Base-by-base conservation (phyloP, 1,140 invertebrate species). In the Leptinotarsa defecta region DNA sequence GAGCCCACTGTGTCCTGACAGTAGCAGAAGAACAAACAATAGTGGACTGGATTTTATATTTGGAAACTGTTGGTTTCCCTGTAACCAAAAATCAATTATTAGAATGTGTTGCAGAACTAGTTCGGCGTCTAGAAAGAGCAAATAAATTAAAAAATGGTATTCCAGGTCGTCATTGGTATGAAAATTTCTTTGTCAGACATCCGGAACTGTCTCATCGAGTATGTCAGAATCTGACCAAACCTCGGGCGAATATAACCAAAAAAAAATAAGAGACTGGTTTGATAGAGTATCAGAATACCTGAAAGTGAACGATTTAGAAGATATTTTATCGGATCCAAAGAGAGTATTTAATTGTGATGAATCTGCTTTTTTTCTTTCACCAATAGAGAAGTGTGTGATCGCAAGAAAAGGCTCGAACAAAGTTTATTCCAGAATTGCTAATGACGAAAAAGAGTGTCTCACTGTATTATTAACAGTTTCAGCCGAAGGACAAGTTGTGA, bases 351-450 rank as follows among this genome's bases (percentile, higher is more conserved):
- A 64, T 65, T 64, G 72, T 63, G 27, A 48, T 27, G 4, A 27
- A 27, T 27, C 24, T 27, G 24, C 24, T 27, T 27, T 27, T 27
- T 27, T 27, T n/a, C 24, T 27, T 27, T 27, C 4, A 27, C 24
- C 4, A 27, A 27, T 5, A 27, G 24, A 27, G 24, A 27, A 27
- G 24, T 24, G 24, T 24, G 24, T 24, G 24, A 24, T 24, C 24
- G 24, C 4, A 24, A 24, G 61, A 67, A 62, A 20, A 20, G 72
- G 63, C 6, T 34, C 27, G 24, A 74, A 74, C 52, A 74, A 74
- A 63, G 43, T 57, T 11, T 68, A 34, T n/a, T n/a, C 43, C 11
- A 74, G 65, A 65, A 68, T n/a, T 8, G 13, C 19, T 15, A 67
- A 48, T 48, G 63, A 63, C 13, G n/a, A 24, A 20, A 68, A 74